Conservation (phyloP, 2,888 invertebrate species). For the Thereva unica region DNA sequence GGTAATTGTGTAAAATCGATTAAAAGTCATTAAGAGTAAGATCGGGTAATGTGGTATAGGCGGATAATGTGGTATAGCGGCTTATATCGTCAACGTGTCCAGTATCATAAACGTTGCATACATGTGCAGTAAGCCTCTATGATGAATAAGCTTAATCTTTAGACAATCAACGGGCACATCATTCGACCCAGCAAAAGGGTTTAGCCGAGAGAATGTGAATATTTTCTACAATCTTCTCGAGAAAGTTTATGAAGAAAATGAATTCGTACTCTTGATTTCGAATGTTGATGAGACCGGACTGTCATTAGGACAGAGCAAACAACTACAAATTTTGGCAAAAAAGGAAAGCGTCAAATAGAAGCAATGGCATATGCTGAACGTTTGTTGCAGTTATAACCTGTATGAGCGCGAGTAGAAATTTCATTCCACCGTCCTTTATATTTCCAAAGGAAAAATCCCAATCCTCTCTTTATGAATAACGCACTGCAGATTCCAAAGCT, state of each 20-base stretch:
- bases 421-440: constrained; percentile 26
- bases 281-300: not conserved
- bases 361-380: constrained; percentile 4
- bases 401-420: constrained; percentile 15
- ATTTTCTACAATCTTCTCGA: not conserved
- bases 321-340: not conserved
- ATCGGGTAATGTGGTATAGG: no score
- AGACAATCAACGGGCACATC: not conserved
- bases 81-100: no score
- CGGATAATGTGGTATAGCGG: no score
- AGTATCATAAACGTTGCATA: no score
- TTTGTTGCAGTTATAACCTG: constrained; percentile 4
- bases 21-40: no score
- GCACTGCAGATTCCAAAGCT: constrained; percentile 26
- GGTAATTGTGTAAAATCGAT: no score
- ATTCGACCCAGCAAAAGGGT: not conserved
- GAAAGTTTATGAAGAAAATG: not conserved
- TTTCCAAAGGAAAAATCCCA: constrained; percentile 12
- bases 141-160: no score
- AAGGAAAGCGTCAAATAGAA: not conserved
- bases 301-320: not conserved
- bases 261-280: not conserved
- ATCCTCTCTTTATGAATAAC: constrained; percentile 32
- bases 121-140: no score
- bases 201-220: not conserved